A percentile compares a stretch with the other conserved stretches of the same genome.
Conservation (phyloP, 2,113 vertebrate species). For the Pionites leucogaster region DNA sequence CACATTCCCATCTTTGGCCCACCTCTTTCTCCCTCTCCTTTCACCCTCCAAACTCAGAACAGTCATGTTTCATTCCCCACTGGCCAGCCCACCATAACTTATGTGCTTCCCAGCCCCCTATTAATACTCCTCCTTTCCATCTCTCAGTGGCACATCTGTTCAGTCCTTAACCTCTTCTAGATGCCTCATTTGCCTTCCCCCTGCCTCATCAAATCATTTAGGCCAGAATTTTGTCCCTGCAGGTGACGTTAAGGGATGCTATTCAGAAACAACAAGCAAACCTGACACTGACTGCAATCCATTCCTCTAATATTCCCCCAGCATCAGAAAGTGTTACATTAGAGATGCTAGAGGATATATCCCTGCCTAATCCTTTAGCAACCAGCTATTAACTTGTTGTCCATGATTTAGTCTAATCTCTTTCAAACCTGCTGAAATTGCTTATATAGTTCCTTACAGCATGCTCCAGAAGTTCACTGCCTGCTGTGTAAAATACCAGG, state of each 20-base stretch:
- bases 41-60: not conserved
- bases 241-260: not conserved
- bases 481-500: not conserved
- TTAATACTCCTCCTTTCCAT: not conserved
- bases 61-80: not conserved
- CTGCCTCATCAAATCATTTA: not conserved
- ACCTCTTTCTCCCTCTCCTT: not conserved
- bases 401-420: not conserved
- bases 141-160: not conserved
- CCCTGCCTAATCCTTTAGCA: not conserved
- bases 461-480: not conserved
- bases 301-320: not conserved
- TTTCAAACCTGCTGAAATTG: not conserved
- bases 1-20: not conserved
- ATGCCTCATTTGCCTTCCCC: not conserved
- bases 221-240: not conserved
- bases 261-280: not conserved
- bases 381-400: not conserved
- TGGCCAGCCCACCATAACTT: not conserved
- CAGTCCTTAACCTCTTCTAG: not conserved
- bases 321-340: not conserved
- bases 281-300: not conserved
- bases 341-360: not conserved
- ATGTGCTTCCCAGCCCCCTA: not conserved
- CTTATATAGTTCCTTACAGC: not conserved